Evolutionary conservation across 2,797 vertebrate species (phyloP).

Genomic region (Halcyon badia): DNA sequence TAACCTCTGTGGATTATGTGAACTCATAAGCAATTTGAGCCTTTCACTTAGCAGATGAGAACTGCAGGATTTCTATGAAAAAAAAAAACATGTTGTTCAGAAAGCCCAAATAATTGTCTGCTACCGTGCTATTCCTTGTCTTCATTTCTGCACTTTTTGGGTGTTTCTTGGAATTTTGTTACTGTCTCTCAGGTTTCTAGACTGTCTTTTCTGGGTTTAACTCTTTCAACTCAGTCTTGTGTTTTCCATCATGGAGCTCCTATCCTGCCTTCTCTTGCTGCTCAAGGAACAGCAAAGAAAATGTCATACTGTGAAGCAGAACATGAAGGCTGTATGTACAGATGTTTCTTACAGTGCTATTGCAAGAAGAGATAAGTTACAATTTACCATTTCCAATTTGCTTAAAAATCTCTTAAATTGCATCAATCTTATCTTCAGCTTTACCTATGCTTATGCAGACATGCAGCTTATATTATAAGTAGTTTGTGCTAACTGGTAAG

Average conservation of each 20-base stretch:
- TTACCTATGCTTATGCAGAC: background rate
- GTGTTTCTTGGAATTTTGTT: background rate
- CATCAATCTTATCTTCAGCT: background rate
- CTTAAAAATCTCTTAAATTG: background rate
- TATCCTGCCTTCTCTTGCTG: background rate
- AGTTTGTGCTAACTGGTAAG: background rate
- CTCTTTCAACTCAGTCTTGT: background rate
- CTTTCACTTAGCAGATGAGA: background rate
- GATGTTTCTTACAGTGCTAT: background rate
- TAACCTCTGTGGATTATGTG: background rate
- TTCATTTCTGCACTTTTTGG: background rate
- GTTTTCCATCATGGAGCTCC: background rate
- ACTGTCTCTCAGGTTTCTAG: background rate
- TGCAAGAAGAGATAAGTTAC: background rate
- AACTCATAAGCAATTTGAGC: background rate
- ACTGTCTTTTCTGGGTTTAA: background rate
- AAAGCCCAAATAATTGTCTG: background rate
- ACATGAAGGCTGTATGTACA: background rate
- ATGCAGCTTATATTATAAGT: background rate
- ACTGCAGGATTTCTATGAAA: background rate
- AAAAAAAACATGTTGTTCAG: background rate
- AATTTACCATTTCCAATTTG: background rate
- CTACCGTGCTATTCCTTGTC: background rate
- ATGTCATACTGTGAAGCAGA: background rate
- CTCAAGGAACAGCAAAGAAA: background rate